Base-by-base conservation (phyloP, 2,797 vertebrate genomes). In the Cirrhinus mrigala region DNA sequence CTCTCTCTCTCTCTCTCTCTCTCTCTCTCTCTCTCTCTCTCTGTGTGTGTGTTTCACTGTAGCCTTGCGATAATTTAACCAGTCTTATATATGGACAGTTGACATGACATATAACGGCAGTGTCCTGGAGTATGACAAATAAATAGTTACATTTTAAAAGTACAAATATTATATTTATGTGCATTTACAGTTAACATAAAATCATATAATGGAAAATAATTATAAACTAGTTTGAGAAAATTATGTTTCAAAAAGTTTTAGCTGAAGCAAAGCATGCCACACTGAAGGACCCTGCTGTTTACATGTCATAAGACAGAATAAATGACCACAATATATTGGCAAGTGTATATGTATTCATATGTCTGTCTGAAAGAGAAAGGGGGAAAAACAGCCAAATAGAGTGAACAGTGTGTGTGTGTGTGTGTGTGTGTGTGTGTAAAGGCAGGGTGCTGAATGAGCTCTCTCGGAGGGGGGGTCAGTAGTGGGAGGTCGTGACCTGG, bases 401-500 rank as follows among this genome's bases (percentile, higher is more conserved):
- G n/a, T 46, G 27, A 44, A 80, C 14, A 33, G 46, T 84, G n/a
- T 64, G 62, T 16, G 62, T 46, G 24, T 27, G 74, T 40, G 29
- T n/a, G 52, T 15, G 74, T n/a, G 80, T 66, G 58, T 68, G 64
- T 33, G 62, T 62, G 60, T 54, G 40, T 40, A 58, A 60, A 37
- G 52, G 52, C 33, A 58, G 79, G 68, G 79, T 29, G 79, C 74
- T 66, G 88, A 88, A 80, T 85, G 83, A 86, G 82, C 83, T 82
- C 81, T 89, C 88, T 90, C 90, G 4, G 89, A 89, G 93, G 94
- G 92, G 84, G 93, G 94, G 95, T 94, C 94, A 95, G 92, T 93
- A 92, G 91, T 92, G 92, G 91, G 92, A 94, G 95, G 95, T 95
- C 93, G 68, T 88, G 94, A 95, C 94, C 91, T 90, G n/a, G 29